Conservation (phyloP, 2,888 invertebrate species). For the Gari tellinella region DNA sequence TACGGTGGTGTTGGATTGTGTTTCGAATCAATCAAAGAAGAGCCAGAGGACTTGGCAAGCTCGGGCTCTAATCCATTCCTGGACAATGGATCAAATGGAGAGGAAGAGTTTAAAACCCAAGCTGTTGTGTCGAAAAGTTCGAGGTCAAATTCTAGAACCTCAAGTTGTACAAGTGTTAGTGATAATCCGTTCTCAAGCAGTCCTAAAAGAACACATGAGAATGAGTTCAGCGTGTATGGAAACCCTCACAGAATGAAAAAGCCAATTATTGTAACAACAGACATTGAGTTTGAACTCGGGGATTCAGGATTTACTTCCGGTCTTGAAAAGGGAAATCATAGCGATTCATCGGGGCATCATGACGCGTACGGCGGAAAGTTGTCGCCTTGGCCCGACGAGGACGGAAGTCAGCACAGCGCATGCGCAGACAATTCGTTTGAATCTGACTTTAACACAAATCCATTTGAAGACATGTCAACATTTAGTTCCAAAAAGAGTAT, state of each 20-base stretch:
- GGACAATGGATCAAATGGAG: slow-evolving; percentile 29
- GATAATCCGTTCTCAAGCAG: slow-evolving; percentile 50
- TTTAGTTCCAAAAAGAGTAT: neutral
- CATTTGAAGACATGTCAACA: neutral
- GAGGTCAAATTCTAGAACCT: slow-evolving; percentile 48
- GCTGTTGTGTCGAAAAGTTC: slow-evolving; percentile 63
- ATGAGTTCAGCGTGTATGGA: neutral
- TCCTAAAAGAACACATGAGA: neutral
- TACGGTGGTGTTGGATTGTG: slow-evolving; percentile 64
- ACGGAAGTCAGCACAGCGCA: slow-evolving; percentile 18
- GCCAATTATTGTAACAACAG: slow-evolving; percentile 20
- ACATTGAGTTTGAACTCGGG: slow-evolving; percentile 34
- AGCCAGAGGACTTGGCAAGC: slow-evolving; percentile 66
- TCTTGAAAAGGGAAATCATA: slow-evolving; percentile 36
- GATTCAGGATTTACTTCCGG: slow-evolving; percentile 59
- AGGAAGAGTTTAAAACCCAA: slow-evolving; percentile 65
- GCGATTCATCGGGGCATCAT: slow-evolving; percentile 48
- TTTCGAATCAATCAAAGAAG: slow-evolving; percentile 75
- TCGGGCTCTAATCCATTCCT: slow-evolving; percentile 58
- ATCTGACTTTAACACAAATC: slow-evolving; percentile 54
- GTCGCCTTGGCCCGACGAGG: slow-evolving; percentile 60
- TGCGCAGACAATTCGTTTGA: slow-evolving; percentile 58
- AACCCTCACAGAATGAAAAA: neutral
- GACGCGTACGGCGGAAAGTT: slow-evolving; percentile 32
- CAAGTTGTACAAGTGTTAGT: slow-evolving; percentile 52